These are phyloP conservation scores for Astur gentilis DNA, from an alignment of 2,113 vertebrate genomes.

Conservation along the genomic window DNA sequence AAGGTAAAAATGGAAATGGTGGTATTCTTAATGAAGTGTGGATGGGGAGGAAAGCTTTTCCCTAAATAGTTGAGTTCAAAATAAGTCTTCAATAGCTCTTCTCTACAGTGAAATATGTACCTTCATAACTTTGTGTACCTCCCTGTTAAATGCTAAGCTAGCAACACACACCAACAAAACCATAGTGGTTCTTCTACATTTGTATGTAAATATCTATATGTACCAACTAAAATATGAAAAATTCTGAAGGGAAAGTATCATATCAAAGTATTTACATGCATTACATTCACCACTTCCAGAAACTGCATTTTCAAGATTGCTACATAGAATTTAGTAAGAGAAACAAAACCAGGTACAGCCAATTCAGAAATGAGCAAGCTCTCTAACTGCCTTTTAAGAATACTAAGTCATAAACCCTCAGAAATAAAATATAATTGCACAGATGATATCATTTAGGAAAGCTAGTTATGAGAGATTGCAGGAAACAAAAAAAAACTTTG, in stretches of 20 bases:
- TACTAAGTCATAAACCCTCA: not conserved
- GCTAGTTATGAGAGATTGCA: not conserved
- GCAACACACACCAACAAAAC: not conserved
- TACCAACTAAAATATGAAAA: not conserved
- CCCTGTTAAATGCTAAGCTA: not conserved
- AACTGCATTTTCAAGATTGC: not conserved
- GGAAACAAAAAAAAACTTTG: not conserved
- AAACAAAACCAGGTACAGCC: not conserved
- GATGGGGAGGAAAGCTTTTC: not conserved
- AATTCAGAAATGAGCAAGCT: not conserved
- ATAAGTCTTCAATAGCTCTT: not conserved
- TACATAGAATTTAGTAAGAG: not conserved
- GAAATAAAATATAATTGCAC: slow-evolving; percentile 18
- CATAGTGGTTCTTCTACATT: not conserved
- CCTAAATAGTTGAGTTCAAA: not conserved
- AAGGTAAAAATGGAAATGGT: not conserved
- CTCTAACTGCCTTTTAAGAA: not conserved
- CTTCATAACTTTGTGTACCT: not conserved
- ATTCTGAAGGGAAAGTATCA: not conserved
- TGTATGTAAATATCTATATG: not conserved
- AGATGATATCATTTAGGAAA: not conserved
- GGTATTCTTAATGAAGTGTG: not conserved
- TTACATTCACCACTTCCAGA: not conserved
- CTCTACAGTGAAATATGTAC: not conserved
- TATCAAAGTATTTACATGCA: not conserved